Evolutionary conservation across 2,113 vertebrate species (phyloP).

Genomic region (Hippocampus zosterae): DNA sequence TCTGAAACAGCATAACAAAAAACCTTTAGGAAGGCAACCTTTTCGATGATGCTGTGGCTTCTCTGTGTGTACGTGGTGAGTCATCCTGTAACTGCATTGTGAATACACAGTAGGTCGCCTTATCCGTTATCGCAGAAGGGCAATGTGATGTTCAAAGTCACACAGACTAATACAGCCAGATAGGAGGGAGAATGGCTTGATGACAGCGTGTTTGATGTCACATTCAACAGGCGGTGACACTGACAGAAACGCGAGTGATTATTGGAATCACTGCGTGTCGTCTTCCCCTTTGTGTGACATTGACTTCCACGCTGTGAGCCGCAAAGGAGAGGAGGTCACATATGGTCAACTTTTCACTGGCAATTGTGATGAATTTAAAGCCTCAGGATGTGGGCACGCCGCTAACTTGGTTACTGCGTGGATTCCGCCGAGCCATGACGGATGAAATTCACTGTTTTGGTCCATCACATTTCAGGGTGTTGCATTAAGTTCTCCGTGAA

Average conservation of each 20-base stretch:
- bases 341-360: constrained; percentile 49
- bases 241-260: constrained; percentile 37
- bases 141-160: constrained; percentile 11
- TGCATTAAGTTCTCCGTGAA: neutral
- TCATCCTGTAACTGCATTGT: constrained; percentile 58
- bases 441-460: constrained; percentile 65
- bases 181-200: neutral
- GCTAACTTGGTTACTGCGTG: constrained; percentile 66
- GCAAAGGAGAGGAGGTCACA: constrained; percentile 37
- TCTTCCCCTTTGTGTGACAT: constrained; percentile 27
- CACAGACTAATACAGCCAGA: neutral
- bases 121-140: constrained; percentile 1
- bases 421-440: constrained; percentile 46
- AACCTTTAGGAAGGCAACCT: neutral
- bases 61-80: constrained; percentile 47
- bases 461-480: constrained; percentile 59
- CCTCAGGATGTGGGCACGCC: constrained; percentile 52
- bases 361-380: constrained; percentile 51
- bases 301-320: constrained; percentile 12
- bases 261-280: constrained; percentile 9
- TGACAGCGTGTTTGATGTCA: constrained; percentile 31
- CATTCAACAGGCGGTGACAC: constrained; percentile 41
- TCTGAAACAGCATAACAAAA: too few species aligned
- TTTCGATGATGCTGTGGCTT: neutral
- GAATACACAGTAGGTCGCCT: constrained; percentile 13